Conservation (phyloP, 2,113 vertebrate genomes). For the Dicentrarchus labrax region DNA sequence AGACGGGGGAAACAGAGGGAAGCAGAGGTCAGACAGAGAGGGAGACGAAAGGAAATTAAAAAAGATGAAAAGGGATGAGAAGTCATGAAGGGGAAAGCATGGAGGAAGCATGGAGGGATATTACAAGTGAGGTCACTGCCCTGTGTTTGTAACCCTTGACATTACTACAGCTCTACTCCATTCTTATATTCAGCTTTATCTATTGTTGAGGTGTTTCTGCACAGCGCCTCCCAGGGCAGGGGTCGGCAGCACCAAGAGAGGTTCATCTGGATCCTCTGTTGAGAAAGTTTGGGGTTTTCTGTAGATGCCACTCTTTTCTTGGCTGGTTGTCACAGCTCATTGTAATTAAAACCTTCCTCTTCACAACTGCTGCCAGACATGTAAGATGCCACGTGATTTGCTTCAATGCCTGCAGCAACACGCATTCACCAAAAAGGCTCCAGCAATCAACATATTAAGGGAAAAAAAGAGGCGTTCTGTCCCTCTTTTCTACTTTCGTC, state of each 20-base stretch:
- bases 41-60: conserved; percentile 66
- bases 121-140: background rate
- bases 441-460: background rate
- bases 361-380: background rate
- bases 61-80: conserved; percentile 55
- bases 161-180: background rate
- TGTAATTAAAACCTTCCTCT: conserved; percentile 11
- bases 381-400: background rate
- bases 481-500: background rate
- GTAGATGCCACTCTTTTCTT: background rate
- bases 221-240: conserved; percentile 6
- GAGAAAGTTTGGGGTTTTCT: conserved; percentile 2
- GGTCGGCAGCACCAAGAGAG: background rate
- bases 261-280: background rate
- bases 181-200: background rate
- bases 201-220: background rate
- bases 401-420: background rate
- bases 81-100: conserved; percentile 15
- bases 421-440: background rate
- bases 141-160: conserved; percentile 14
- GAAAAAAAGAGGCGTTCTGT: background rate
- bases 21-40: conserved; percentile 29
- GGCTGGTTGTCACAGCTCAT: background rate
- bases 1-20: background rate
- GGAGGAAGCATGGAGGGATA: background rate